Conservation (phyloP, 2,113 vertebrate genomes). For the Erythrocercus mccallii region DNA sequence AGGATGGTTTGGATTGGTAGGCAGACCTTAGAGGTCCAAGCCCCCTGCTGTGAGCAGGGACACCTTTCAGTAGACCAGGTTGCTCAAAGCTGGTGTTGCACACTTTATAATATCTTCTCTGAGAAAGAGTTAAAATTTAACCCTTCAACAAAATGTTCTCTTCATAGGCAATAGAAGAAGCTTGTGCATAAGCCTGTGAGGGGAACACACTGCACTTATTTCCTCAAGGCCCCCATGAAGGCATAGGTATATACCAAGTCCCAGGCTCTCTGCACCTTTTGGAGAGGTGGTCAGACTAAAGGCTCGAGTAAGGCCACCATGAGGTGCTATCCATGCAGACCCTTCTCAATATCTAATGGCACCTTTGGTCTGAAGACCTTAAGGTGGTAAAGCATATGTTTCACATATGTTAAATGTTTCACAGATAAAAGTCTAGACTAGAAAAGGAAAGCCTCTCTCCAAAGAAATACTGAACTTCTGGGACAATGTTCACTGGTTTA, state of each 20-base stretch:
- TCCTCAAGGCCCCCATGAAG: background rate
- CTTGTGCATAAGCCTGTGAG: background rate
- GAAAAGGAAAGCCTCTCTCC: background rate
- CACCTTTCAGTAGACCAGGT: background rate
- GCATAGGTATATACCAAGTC: accelerated
- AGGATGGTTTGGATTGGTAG: background rate
- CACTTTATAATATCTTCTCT: background rate
- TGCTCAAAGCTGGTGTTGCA: background rate
- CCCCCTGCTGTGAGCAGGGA: background rate
- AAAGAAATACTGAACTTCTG: background rate
- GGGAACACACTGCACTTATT: background rate
- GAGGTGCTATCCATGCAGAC: background rate
- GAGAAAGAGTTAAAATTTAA: background rate
- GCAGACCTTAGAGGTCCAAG: background rate
- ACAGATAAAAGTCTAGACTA: background rate
- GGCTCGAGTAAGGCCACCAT: background rate
- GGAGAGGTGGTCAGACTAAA: background rate
- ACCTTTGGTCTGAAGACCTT: background rate
- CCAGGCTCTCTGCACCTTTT: background rate
- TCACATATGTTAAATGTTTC: too few relatives aligned
- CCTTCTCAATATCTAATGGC: background rate
- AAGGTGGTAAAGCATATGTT: background rate
- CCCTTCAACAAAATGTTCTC: background rate
- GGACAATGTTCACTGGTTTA: background rate
- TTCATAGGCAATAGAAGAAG: background rate